Evolutionary conservation across 2,797 vertebrate genomes (phyloP).

Genomic region (Scolopax rusticola): DNA sequence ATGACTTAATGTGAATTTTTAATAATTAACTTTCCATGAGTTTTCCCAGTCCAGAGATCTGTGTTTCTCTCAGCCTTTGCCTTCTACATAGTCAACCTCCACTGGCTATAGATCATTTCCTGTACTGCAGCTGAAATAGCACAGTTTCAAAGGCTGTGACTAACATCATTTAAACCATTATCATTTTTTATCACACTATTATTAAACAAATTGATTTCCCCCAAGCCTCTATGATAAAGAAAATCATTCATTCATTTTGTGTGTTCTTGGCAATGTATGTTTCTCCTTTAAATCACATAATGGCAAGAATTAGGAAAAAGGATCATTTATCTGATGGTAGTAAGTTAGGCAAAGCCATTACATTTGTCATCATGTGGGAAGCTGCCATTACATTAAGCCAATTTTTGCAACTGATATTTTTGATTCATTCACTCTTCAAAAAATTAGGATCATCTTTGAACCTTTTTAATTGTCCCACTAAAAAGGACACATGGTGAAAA

Average conservation of each 20-base stretch:
- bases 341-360: constrained; percentile 8
- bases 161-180: constrained; percentile 43
- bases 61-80: background rate
- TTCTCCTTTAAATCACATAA: constrained; percentile 48
- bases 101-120: background rate
- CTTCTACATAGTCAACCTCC: background rate
- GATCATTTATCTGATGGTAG: constrained; percentile 49
- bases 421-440: constrained; percentile 11
- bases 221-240: background rate
- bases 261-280: constrained; percentile 32
- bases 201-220: constrained; percentile 56
- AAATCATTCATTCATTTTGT: constrained; percentile 42
- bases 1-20: background rate
- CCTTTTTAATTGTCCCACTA: background rate
- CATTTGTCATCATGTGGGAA: constrained; percentile 38
- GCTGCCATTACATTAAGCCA: background rate
- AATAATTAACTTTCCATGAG: background rate
- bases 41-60: background rate
- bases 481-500: background rate
- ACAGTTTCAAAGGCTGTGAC: constrained; percentile 26
- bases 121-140: constrained; percentile 4
- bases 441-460: background rate
- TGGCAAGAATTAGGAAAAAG: constrained; percentile 37
- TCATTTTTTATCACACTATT: constrained; percentile 48
- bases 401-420: constrained; percentile 17